A percentile compares a stretch with the other conserved stretches of the same genome.
Evolutionary conservation across 1,140 invertebrate genomes (phyloP).

Genomic region (Frieseomelitta varia): DNA sequence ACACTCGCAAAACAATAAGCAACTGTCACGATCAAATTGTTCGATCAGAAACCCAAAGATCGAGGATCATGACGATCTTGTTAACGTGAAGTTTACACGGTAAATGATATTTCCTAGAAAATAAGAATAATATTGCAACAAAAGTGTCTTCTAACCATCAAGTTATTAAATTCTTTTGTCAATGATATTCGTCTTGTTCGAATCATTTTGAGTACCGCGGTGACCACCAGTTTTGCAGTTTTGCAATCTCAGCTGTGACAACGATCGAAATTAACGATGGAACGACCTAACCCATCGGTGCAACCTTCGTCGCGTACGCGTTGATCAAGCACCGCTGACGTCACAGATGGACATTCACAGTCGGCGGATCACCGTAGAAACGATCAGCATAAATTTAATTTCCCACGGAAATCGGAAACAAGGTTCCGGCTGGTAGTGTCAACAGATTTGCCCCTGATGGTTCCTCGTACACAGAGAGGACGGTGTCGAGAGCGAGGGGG

Average conservation of each 20-base stretch:
- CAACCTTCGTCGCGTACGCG: constrained; percentile 12
- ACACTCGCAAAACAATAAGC: no score
- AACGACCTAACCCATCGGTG: background rate
- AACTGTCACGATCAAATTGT: no score
- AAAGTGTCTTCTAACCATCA: no score
- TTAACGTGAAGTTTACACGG: no score
- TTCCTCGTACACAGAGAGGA: constrained; percentile 32
- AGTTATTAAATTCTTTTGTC: no score
- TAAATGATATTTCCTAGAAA: no score
- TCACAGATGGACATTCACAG: constrained; percentile 36
- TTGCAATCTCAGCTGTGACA: background rate
- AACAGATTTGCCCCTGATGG: constrained; percentile 74
- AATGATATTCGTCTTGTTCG: no score
- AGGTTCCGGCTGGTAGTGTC: constrained; percentile 69
- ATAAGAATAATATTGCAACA: no score
- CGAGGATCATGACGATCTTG: no score
- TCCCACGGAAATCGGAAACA: constrained; percentile 69
- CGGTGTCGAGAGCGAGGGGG: constrained; percentile 2
- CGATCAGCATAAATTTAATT: constrained; percentile 39
- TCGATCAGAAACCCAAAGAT: no score
- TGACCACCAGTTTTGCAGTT: no score
- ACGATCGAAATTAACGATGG: background rate
- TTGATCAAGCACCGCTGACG: constrained; percentile 57
- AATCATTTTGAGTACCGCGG: no score
- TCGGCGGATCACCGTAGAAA: constrained; percentile 43